phyloP scores from a whole-genome alignment of 2,113 vertebrate species.

The Sturnira hondurensis region DNA sequence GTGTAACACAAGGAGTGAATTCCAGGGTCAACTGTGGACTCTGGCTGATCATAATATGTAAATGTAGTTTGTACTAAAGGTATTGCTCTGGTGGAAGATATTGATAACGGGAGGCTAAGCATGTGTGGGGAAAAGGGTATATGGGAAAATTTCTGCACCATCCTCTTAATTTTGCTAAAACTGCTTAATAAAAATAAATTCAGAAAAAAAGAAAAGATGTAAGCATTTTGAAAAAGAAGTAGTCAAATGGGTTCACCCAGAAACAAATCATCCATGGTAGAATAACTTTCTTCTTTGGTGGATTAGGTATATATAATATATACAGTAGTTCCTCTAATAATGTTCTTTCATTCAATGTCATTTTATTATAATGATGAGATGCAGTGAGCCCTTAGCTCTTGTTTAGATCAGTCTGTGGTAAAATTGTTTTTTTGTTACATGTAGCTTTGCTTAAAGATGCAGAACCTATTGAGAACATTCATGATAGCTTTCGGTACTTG shows the following conservation, averaged over 20 bases:
- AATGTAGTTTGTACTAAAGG: not conserved
- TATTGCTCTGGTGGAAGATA: not conserved
- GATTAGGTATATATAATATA: not conserved
- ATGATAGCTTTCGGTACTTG: not conserved
- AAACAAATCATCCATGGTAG: not conserved
- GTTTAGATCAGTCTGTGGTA: not conserved
- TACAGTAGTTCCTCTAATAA: not conserved
- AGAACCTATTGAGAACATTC: not conserved
- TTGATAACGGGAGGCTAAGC: not conserved
- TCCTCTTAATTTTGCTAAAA: not conserved
- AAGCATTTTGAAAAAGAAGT: conserved; percentile 24
- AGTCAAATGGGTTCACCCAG: not conserved
- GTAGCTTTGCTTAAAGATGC: not conserved
- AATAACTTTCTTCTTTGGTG: not conserved
- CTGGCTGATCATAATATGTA: not conserved
- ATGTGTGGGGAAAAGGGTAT: not conserved
- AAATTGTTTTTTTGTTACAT: not conserved
- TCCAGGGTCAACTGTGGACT: not conserved
- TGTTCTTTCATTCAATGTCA: not conserved
- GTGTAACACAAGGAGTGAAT: not conserved
- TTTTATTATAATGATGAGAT: not conserved
- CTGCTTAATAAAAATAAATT: not conserved
- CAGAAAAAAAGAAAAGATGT: not conserved
- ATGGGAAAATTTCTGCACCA: not conserved
- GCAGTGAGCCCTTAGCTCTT: not conserved